phyloP scores from a whole-genome alignment of 2,888 invertebrate genomes.

The Invenusta paracnida region DNA sequence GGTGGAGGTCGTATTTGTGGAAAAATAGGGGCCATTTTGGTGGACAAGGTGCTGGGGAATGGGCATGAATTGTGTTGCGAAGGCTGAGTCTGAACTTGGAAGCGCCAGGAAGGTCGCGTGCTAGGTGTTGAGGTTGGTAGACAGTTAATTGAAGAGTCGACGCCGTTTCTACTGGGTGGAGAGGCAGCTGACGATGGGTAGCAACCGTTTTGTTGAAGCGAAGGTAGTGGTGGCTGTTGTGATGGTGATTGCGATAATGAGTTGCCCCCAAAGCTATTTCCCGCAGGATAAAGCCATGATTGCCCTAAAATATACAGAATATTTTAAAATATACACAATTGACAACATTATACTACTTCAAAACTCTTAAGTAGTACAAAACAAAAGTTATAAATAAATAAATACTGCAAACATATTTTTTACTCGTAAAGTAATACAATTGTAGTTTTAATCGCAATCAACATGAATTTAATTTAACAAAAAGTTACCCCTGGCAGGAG shows the following conservation, averaged over 20 bases:
- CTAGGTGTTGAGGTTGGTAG: not conserved
- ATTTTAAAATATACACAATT: no score
- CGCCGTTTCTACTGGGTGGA: not conserved
- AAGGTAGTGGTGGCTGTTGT: no score
- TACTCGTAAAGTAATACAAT: no score
- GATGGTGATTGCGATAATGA: no score
- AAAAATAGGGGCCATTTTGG: not conserved
- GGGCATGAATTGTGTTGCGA: not conserved
- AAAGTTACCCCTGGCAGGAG: not conserved
- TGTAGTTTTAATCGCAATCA: no score
- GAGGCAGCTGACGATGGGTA: not conserved
- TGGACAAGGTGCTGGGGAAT: slow-evolving; percentile 4
- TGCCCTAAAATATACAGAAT: no score
- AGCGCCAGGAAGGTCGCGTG: not conserved
- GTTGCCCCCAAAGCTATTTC: not conserved
- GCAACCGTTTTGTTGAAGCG: not conserved
- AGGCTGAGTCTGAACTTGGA: not conserved
- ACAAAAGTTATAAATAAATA: no score
- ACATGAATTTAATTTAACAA: no score
- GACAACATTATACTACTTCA: no score
- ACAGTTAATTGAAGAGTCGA: not conserved
- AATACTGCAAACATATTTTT: no score
- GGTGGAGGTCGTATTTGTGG: no score
- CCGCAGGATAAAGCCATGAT: not conserved
- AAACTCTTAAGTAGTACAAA: no score